Evolutionary conservation across 2,888 invertebrate species (phyloP), one percentile per base, ranked within the genome.

Genomic region (Drosophila quinaria): DNA sequence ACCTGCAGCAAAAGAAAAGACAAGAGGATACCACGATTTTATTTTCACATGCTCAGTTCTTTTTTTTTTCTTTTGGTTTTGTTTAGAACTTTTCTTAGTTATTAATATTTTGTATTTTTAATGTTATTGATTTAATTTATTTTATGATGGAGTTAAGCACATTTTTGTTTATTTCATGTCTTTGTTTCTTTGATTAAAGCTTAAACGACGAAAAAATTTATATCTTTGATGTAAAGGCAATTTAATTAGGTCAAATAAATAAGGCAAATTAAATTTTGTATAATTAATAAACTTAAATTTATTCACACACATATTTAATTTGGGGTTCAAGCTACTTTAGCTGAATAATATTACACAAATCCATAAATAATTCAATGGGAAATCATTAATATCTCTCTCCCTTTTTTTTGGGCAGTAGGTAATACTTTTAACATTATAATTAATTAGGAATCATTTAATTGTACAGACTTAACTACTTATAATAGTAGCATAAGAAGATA

Each of bases 1-100:
- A 97, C 97, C 97, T 97, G 96, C 92, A 92, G 92, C 93, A 93
- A 92, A 92, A 93, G 92, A 92, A 92, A 92, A 92, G 92, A 92
- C 91, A 93, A 93, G 92, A 92, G 92, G 92, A 92, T 92, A 91
- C 92, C 91, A 90, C 90, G 89, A 90, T 91, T 91, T 91, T 90
- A 90, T 89, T 86, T 88, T 83, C 70, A 81, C 90, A 90, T 89
- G 90, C 90, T 90, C 81, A 87, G 80, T 85, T 51, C 6, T 25
- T 25, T 25, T 5, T 25, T 25, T 25, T 78, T 69, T 79, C 61
- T 73, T 78, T 80, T 61, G 49, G 58, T 73, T 78, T 73, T 59
- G 15, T 49, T 70, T 67, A 58, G 56, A 47, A 55, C 37, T 61
- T 42, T 17, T 49, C 39, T 35, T 59, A 47, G 13, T 59, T 49